Base-by-base conservation (phyloP, 2,888 invertebrate species). In the Andrena bucephala region DNA sequence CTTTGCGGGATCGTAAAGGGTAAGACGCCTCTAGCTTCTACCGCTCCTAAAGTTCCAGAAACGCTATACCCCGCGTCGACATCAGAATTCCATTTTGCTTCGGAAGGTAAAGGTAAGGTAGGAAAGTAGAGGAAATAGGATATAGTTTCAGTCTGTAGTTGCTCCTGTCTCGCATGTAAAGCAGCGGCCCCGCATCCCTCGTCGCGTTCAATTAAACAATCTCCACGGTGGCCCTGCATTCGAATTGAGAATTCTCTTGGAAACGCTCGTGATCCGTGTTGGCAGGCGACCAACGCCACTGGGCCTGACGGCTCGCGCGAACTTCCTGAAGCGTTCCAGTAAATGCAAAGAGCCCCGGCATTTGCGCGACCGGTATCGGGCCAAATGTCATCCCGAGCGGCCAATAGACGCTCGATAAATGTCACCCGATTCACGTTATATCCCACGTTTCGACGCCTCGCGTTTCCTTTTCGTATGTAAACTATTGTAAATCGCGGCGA, bases 401-500 rank as follows among this genome's bases (percentile, higher is more conserved):
- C 62, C 50, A 68, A 65, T 69, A 36, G n/a, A 24, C 36, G 36
- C 20, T 69, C 73, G 72, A 80, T 80, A 73, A 73, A 66, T 27
- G 57, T 42, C 67, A 50, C 7, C 20, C 1, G 50, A 16, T 36
- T 60, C 31, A 13, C 48, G 54, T 48, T 48, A 20, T 50, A n/a
- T 48, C 29, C 4, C 36, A 4, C 33, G 62, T 33, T 36, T n/a
- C 36, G 13, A 57, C 27, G 20, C 54, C 10, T 13, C 3, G n/a
- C 16, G 24, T 27, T 24, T 50, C 48, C 29, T 68, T 63, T 36
- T 50, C 20, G 6, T 27, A 59, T 20, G 6, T 24, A 1, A 57
- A 57, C 24, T 42, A 42, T 16, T 16, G 42, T 42, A 24, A 13
- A 88, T 87, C 8, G n/a, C 74, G 2, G 54, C 16, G 13, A 85